phyloP scores from a whole-genome alignment of 1,140 invertebrate genomes.

The Drosophila watanabei region DNA sequence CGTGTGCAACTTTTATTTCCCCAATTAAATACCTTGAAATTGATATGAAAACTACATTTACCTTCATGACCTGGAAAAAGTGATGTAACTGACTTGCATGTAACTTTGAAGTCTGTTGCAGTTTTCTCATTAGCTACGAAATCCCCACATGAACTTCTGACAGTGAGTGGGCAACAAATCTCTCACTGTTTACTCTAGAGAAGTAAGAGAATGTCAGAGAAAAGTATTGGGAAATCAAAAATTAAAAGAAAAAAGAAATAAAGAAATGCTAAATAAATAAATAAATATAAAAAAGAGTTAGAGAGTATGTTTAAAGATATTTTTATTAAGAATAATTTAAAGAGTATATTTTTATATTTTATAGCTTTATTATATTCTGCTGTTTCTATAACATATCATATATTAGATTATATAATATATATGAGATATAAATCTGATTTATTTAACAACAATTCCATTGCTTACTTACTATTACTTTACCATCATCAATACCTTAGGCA shows the following conservation, averaged over 20 bases:
- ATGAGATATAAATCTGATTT: too few relatives aligned
- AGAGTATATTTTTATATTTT: too few relatives aligned
- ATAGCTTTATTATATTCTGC: too few relatives aligned
- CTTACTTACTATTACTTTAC: neutral
- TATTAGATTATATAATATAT: too few relatives aligned
- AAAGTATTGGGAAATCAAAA: neutral
- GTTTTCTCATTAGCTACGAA: constrained; percentile 71
- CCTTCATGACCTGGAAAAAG: constrained; percentile 5
- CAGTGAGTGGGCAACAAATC: constrained; percentile 51
- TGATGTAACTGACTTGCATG: neutral
- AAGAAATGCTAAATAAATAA: neutral
- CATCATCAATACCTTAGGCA: neutral
- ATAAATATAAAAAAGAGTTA: neutral
- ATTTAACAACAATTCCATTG: too few relatives aligned
- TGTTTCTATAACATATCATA: too few relatives aligned
- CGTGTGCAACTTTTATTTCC: neutral
- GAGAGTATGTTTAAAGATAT: too few relatives aligned
- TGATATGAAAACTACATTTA: neutral
- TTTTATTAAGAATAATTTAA: too few relatives aligned
- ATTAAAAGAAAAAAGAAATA: neutral
- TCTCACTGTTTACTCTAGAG: neutral
- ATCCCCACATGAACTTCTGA: constrained; percentile 59
- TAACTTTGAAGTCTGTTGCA: constrained; percentile 45
- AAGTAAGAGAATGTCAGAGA: neutral
- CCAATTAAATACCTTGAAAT: neutral